Percentiles rank a stretch among this genome's conserved stretches.
These are phyloP conservation scores for Chamaea fasciata DNA, from an alignment of 2,113 vertebrate genomes.

Conservation along the genomic window DNA sequence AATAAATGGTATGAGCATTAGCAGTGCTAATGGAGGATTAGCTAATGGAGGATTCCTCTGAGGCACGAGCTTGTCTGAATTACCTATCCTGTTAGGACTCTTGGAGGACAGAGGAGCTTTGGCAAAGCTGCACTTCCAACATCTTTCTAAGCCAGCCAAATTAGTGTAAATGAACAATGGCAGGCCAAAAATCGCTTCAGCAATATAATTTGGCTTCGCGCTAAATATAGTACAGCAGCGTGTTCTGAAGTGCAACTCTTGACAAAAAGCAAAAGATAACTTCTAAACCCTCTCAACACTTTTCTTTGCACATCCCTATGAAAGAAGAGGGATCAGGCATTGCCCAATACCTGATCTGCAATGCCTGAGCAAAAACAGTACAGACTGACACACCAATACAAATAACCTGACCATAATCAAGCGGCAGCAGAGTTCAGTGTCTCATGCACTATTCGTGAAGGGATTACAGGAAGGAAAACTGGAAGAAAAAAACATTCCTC, in stretches of 20 bases:
- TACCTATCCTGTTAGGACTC: neutral
- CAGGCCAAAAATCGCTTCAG: neutral
- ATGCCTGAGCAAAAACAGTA: neutral
- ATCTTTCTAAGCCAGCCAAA: neutral
- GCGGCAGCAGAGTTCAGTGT: neutral
- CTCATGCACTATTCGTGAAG: neutral
- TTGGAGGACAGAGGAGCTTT: neutral
- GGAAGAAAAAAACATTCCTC: neutral
- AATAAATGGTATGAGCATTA: neutral
- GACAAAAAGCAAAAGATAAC: neutral
- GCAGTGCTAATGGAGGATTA: constrained; percentile 9
- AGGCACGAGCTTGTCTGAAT: neutral
- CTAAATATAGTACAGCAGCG: neutral
- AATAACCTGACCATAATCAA: neutral
- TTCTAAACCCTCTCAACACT: neutral
- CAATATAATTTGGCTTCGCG: neutral
- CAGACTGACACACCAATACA: neutral
- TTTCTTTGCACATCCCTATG: neutral
- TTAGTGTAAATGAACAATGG: neutral
- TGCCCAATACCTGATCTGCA: neutral
- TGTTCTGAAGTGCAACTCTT: neutral
- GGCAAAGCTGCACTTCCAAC: neutral
- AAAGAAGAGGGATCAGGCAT: neutral
- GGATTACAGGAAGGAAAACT: neutral
- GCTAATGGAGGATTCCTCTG: constrained; percentile 14